Percentiles rank a stretch among this genome's conserved stretches.
These are phyloP conservation scores for Circaetus gallicus DNA, from an alignment of 2,113 vertebrate genomes.

Conservation along the genomic window DNA sequence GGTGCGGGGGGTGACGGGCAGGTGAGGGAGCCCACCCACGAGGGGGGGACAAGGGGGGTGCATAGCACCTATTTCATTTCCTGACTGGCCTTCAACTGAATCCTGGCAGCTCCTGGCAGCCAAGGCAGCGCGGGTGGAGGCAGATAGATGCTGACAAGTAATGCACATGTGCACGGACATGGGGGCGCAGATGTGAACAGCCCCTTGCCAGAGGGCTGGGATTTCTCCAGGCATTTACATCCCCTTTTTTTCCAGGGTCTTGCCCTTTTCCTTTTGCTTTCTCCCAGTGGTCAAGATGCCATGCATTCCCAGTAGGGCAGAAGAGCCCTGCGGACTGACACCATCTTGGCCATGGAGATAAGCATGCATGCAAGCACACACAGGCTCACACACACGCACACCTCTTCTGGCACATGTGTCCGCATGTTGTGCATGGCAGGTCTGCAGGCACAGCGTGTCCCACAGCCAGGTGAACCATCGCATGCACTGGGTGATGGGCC, in stretches of 20 bases:
- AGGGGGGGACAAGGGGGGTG: neutral
- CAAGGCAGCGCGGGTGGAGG: neutral
- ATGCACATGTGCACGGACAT: rapidly evolving
- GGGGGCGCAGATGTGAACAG: neutral
- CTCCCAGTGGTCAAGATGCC: neutral
- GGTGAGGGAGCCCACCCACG: constrained; percentile 6
- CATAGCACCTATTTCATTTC: constrained; percentile 7
- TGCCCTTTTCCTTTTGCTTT: neutral
- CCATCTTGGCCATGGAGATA: neutral
- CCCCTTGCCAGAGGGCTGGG: neutral
- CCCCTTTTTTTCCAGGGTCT: neutral
- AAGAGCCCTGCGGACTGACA: neutral
- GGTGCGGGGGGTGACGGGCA: neutral
- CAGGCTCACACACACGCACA: neutral
- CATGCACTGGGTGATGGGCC: neutral
- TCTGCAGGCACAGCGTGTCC: neutral
- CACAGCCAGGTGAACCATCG: neutral
- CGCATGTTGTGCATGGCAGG: rapidly evolving
- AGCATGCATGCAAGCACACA: rapidly evolving
- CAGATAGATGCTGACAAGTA: neutral
- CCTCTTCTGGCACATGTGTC: rapidly evolving
- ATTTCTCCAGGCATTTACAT: neutral
- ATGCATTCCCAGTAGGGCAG: neutral
- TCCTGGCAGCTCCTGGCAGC: neutral
- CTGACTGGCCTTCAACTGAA: neutral